These are phyloP conservation scores for Premnoplex brunnescens DNA, from an alignment of 2,797 vertebrate genomes.

Conservation along the genomic window DNA sequence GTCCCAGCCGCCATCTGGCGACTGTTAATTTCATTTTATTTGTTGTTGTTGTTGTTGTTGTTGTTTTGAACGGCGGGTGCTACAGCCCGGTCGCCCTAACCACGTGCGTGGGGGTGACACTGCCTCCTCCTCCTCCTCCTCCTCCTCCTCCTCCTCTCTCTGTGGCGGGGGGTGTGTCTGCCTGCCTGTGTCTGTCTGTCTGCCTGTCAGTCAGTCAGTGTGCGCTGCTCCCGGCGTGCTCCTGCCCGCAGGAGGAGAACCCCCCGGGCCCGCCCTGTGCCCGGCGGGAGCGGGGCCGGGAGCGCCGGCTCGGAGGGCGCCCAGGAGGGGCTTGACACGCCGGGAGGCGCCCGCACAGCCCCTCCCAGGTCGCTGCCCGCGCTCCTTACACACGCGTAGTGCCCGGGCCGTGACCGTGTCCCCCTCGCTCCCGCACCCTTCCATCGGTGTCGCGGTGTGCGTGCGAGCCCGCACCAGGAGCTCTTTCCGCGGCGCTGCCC, in stretches of 20 bases:
- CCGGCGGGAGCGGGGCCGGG: not conserved
- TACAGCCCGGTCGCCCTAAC: slow-evolving; percentile 59
- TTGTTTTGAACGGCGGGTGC: slow-evolving; percentile 40
- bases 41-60: slow-evolving; percentile 47
- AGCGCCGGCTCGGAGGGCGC: slow-evolving; percentile 49
- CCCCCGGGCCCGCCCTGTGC: slow-evolving; percentile 1
- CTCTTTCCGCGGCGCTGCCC: not conserved
- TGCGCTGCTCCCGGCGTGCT: not conserved
- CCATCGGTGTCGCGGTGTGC: not conserved
- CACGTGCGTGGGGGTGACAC: slow-evolving; percentile 2
- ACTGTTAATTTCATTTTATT: slow-evolving; percentile 67
- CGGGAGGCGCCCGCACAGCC: slow-evolving; percentile 70
- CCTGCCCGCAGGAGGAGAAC: slow-evolving; percentile 3
- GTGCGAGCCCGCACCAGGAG: not conserved
- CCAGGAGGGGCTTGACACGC: slow-evolving; percentile 62
- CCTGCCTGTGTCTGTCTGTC: not conserved
- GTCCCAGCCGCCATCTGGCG: slow-evolving; percentile 79
- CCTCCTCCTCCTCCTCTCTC: too few relatives aligned
- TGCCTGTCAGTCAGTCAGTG: too few relatives aligned
- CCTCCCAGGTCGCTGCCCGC: slow-evolving; percentile 77
- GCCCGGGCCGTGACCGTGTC: not conserved
- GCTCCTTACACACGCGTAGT: not conserved
- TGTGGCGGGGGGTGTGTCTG: not conserved
- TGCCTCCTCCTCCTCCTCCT: not conserved
- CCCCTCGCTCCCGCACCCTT: not conserved